Conservation (phyloP, 1,140 invertebrate genomes). For the Arion vulgaris region DNA sequence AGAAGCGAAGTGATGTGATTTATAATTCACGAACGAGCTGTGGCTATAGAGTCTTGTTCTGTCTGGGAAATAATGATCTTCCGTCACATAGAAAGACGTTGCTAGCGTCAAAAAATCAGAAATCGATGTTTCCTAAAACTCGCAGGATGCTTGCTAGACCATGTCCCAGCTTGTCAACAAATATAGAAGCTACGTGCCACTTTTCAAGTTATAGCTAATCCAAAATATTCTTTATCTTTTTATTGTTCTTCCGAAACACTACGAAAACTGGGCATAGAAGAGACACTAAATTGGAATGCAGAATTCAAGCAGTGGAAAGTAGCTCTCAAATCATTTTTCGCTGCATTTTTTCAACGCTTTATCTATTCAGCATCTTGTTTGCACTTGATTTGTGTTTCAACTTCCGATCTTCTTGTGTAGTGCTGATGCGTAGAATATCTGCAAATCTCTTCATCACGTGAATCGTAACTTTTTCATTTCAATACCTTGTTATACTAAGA, state of each 20-base stretch:
- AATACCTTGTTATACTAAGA: no score
- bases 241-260: neutral
- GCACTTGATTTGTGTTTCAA: no score
- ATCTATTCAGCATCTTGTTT: no score
- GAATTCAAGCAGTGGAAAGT: no score
- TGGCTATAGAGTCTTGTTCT: neutral
- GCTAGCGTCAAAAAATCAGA: neutral
- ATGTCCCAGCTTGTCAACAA: neutral
- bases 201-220: neutral
- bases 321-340: no score
- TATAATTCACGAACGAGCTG: neutral
- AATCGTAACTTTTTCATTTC: no score
- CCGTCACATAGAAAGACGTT: neutral
- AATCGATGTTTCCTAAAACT: neutral
- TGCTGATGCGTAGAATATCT: no score
- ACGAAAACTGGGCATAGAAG: neutral
- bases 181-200: neutral
- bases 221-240: neutral
- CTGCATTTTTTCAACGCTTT: no score
- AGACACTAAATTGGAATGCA: no score
- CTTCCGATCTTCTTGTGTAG: no score
- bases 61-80: neutral
- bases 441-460: no score
- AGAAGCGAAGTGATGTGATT: no score
- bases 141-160: neutral